Evolutionary conservation across 2,113 vertebrate species (phyloP), one percentile per base, ranked within the genome.

Genomic region (Calonectris borealis): DNA sequence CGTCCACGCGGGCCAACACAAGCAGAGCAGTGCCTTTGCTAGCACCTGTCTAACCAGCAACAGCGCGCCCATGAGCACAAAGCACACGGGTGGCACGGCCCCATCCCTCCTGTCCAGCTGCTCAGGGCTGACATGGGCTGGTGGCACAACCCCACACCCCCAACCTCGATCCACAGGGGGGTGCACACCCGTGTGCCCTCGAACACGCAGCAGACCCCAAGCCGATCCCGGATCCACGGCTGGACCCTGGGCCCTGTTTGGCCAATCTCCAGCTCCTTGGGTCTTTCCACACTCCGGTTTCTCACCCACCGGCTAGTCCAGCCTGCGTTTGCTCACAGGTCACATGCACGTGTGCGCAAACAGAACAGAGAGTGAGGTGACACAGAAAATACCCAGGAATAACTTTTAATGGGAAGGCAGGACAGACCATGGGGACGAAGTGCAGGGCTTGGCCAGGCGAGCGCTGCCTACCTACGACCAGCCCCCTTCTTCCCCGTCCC

Each of bases 161-260:
- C 34, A 46, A 27, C 14, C 25, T n/a, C 2, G 1, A 8, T 34
- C 51, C 71, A 38, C 42, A 58, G 25, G 32, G 20, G 32, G 17
- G 13, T 8, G 25, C 36, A n/a, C 52, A 20, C 25, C 36, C 10
- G 0, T 24, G n/a, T 29, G 51, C 29, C 78, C 32, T 38, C 5
- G 3, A 25, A 3, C 27, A 2, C 0, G 4, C 48, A n/a, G 58
- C 46, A n/a, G 25, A 49, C 4, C 60, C 60, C 1, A 2, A 79
- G 24, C 7, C 34, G 20, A 0, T 12, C 70, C 8, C 0, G 0
- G 1, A 40, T 6, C 31, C 82, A 15, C 0, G 0, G 15, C 62
- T 10, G 29, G 12, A 21, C 10, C n/a, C 48, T 7, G 1, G 2
- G 3, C 34, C 46, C 72, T 18, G 25, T 12, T 42, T 16, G 58